These are phyloP conservation scores for Protobothrops flavoviridis DNA, from an alignment of 2,113 vertebrate species.

Conservation along the genomic window DNA sequence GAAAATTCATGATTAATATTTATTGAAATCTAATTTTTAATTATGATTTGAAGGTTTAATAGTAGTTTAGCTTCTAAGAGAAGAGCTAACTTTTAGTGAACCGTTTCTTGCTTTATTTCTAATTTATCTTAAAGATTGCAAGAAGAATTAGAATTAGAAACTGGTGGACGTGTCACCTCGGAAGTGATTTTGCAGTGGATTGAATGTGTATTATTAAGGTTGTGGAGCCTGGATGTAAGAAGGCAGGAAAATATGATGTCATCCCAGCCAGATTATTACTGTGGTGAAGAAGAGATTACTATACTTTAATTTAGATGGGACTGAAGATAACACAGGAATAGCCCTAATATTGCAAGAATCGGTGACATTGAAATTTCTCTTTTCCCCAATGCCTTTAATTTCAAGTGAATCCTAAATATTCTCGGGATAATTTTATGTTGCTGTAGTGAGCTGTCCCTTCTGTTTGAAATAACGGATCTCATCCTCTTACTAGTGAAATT, in stretches of 20 bases:
- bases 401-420: slow-evolving; percentile 3
- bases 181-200: background rate
- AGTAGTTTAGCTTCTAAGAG: background rate
- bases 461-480: slow-evolving; percentile 22
- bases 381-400: background rate
- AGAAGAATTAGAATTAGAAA: background rate
- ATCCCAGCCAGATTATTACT: background rate
- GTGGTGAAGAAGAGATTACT: background rate
- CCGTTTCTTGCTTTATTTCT: background rate
- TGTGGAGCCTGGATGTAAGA: background rate
- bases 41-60: background rate
- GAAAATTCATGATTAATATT: background rate
- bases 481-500: slow-evolving; percentile 9
- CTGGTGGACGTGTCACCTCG: background rate
- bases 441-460: background rate
- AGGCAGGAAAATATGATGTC: background rate
- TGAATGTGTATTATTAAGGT: background rate
- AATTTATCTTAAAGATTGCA: background rate
- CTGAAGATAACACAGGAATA: background rate
- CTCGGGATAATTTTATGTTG: background rate
- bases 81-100: background rate
- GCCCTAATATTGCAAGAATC: background rate
- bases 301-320: background rate
- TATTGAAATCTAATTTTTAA: background rate
- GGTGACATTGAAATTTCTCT: background rate